Conservation (phyloP, 2,113 vertebrate species). For the Protomyctophum bolini region DNA sequence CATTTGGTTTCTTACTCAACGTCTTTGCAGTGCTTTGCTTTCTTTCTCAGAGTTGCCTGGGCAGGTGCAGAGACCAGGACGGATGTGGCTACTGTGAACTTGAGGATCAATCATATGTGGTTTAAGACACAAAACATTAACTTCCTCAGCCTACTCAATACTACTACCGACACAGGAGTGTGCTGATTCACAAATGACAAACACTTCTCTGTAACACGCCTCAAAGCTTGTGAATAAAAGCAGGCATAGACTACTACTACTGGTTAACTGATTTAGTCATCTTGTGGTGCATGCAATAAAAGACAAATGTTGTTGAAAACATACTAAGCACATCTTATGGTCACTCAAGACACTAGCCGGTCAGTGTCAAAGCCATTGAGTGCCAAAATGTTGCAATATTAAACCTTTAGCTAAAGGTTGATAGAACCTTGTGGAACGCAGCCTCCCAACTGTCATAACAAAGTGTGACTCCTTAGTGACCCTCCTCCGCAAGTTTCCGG, state of each 20-base stretch:
- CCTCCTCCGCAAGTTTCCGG: no score
- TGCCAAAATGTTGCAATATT: no score
- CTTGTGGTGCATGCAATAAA: constrained; percentile 2
- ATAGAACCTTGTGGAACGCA: no score
- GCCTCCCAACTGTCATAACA: no score
- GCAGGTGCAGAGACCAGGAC: constrained; percentile 38
- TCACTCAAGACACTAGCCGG: no score
- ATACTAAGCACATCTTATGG: background rate
- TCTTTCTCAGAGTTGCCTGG: constrained; percentile 16
- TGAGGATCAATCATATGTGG: constrained; percentile 73
- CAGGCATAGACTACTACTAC: constrained; percentile 26
- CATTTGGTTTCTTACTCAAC: no score
- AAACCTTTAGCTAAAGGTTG: no score
- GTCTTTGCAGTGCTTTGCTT: no score
- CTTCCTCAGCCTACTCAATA: constrained; percentile 75
- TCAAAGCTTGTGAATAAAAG: constrained; percentile 18
- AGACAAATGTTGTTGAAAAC: constrained; percentile 24
- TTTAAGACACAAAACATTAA: constrained; percentile 74
- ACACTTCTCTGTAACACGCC: constrained; percentile 53
- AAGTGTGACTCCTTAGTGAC: no score
- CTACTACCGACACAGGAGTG: constrained; percentile 41
- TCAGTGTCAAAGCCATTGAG: no score
- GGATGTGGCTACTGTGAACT: constrained; percentile 68
- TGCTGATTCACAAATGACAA: constrained; percentile 78
- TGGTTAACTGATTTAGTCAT: constrained; percentile 4